These are phyloP conservation scores for Hippopotamus amphibius DNA, from an alignment of 2,113 vertebrate species.

Conservation along the genomic window DNA sequence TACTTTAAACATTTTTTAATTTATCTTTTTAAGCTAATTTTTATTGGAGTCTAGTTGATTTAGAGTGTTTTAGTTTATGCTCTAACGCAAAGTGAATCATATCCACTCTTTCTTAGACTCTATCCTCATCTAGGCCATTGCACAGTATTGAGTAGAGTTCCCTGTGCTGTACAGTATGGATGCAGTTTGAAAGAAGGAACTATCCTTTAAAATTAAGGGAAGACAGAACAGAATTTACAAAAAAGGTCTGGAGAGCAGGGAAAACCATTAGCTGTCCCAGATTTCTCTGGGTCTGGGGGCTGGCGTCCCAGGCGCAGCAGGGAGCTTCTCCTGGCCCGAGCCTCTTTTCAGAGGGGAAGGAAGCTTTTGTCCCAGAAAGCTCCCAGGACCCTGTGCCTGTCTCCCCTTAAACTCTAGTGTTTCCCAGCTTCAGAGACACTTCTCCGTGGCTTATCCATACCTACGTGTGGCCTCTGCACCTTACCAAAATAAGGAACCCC, in stretches of 20 bases:
- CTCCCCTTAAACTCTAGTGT: background rate
- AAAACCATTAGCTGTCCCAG: background rate
- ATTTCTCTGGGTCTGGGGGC: background rate
- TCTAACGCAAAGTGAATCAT: background rate
- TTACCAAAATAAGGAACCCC: background rate
- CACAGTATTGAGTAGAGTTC: background rate
- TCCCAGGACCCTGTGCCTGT: background rate
- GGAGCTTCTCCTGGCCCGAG: background rate
- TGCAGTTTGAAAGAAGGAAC: background rate
- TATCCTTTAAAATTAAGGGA: background rate
- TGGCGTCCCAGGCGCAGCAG: background rate
- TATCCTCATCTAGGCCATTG: background rate
- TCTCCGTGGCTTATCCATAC: background rate
- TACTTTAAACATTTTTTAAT: background rate
- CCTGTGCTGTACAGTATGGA: background rate
- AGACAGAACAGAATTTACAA: background rate
- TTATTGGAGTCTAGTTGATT: background rate
- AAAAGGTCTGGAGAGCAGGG: background rate
- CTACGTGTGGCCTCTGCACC: background rate
- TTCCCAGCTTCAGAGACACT: background rate
- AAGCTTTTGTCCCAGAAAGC: conserved; percentile 11
- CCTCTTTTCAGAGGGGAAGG: background rate
- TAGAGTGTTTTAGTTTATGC: background rate
- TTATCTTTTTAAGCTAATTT: background rate
- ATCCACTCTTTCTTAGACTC: background rate